Base-by-base conservation (phyloP, 2,113 vertebrate species). In the Naja naja region DNA sequence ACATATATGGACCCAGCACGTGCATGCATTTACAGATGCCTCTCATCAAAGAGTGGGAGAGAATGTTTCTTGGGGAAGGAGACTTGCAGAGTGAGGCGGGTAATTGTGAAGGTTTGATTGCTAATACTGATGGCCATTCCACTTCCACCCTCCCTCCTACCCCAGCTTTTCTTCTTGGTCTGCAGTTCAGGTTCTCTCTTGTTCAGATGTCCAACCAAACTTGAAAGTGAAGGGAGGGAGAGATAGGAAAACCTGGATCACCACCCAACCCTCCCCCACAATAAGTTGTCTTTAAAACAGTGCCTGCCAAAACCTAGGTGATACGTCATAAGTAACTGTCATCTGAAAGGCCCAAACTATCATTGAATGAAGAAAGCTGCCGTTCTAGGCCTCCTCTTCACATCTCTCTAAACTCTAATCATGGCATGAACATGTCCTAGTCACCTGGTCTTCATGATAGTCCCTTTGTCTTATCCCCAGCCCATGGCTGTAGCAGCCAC, bases 101-200 rank as follows among this genome's bases (percentile, higher is more conserved):
- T 39, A 60, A 45, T 18, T 58, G 53, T 53, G 47, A 69, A 25
- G 52, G 52, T 58, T 88, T 92, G 64, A 39, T 43, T 85, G 88
- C 88, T 89, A 89, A 58, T 47, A 34, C 47, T 27, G 69, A 92
- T 89, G 53, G 43, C 34, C 88, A 30, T 23, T n/a, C 27, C 56
- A 20, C n/a, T 39, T 8, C 55, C 27, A 8, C 1, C 1, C 58
- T 60, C 8, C 58, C 9, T 27, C 22, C 39, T 12, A 10, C 3
- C 4, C 18, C 55, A 60, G 27, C 25, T 52, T 85, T 64, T 91
- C 25, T 54, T 87, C 53, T 60, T 27, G 47, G 52, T 89, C 34
- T 85, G 16, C n/a, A 85, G 81, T 85, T 27, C 52, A 92, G 64
- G 87, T 89, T 89, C 39, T 45, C 91, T 92, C 91, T 92, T 56